Base-by-base conservation (phyloP, 1,140 invertebrate species). In the Bombus vancouverensis region DNA sequence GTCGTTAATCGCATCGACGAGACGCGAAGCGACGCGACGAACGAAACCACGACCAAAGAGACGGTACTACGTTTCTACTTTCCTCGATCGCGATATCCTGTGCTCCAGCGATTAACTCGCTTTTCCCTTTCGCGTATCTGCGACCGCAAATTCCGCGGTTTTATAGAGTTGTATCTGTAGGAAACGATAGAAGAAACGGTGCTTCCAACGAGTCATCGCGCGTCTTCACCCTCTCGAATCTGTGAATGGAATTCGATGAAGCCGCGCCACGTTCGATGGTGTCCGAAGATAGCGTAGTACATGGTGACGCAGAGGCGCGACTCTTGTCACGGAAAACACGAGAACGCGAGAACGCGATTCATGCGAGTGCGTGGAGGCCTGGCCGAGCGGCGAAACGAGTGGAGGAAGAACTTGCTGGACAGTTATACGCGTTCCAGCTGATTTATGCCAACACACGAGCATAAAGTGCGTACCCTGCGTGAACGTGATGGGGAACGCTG, bases 401-500 rank as follows among this genome's bases (percentile, higher is more conserved):
- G 32, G 83, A 86, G 75, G 71, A 83, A 86, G 76, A 89, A 71
- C 83, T 39, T 68, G 66, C 57, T 71, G 75, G 87, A 88, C 79
- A 15, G 81, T 91, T 92, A 87, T 90, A 85, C 85, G 81, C 75
- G 85, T 83, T 74, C 79, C 62, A 65, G 86, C 78, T 91, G 92
- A 93, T 93, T 93, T 93, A 93, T 93, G 84, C 86, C 87, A 76
- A 88, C 88, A 82, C 87, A 73, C 82, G 91, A 88, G 83, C 89
- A 92, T 92, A 91, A 94, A 93, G 87, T 89, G 90, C 91, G 88
- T 92, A 89, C 87, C 88, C 77, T 85, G 53, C 84, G 82, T 80
- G 59, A 28, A n/a, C n/a, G 65, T 2, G n/a, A 32, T 1, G 65
- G 81, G 39, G 59, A 74, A 87, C 47, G 53, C 34, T 8, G 74